These are phyloP conservation scores for Gasteruption jaculator DNA, from an alignment of 2,888 invertebrate species.

Conservation along the genomic window DNA sequence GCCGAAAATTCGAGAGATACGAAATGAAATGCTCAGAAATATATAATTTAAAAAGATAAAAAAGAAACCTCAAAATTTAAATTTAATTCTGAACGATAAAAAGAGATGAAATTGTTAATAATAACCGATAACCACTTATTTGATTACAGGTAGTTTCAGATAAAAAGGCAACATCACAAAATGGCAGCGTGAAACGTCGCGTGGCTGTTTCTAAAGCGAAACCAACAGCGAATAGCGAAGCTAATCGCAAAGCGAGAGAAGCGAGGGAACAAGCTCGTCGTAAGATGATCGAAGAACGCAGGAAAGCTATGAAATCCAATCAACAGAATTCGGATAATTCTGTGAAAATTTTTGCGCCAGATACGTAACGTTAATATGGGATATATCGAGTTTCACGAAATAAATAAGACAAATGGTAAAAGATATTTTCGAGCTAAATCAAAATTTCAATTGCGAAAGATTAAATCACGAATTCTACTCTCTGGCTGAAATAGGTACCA, in stretches of 20 bases:
- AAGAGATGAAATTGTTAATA: no score
- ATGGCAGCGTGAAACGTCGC: slow-evolving; percentile 40
- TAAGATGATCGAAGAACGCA: slow-evolving; percentile 73
- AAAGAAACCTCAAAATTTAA: no score
- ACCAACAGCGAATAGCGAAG: slow-evolving; percentile 47
- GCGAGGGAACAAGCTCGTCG: slow-evolving; percentile 66
- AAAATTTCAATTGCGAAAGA: slow-evolving; percentile 5
- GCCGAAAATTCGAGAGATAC: slow-evolving; percentile 5
- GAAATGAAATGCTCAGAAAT: slow-evolving; percentile 4
- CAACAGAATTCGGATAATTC: slow-evolving; percentile 33
- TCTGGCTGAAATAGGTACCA: no score
- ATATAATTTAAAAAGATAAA: slow-evolving; percentile 2
- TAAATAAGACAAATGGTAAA: slow-evolving; percentile 11
- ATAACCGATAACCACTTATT: no score
- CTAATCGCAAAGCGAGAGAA: slow-evolving; percentile 57
- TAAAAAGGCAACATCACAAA: slow-evolving; percentile 31
- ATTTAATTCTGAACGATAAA: no score
- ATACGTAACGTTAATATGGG: slow-evolving; percentile 43
- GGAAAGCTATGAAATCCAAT: slow-evolving; percentile 57
- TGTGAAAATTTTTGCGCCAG: slow-evolving; percentile 47
- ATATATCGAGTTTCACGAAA: slow-evolving; percentile 20
- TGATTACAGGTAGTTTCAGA: slow-evolving; percentile 34
- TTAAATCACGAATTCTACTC: slow-evolving; percentile 9
- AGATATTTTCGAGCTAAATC: slow-evolving; percentile 12
- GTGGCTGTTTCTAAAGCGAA: slow-evolving; percentile 37